These are phyloP conservation scores for Bufo bufo DNA, from an alignment of 2,113 vertebrate species.

Conservation along the genomic window DNA sequence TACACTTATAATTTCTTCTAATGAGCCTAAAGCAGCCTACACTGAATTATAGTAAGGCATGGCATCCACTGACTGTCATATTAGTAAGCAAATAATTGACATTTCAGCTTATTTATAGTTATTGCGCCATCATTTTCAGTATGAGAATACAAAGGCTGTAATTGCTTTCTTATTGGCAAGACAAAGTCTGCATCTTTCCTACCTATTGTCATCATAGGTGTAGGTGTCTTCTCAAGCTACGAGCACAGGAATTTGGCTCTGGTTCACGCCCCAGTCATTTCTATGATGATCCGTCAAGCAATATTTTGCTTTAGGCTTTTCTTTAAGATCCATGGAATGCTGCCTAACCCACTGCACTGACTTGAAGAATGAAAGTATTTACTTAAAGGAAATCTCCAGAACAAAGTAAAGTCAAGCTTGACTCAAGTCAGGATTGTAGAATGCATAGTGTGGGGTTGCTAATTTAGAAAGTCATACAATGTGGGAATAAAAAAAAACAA, in stretches of 20 bases:
- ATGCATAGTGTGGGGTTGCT: no score
- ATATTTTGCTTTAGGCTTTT: neutral
- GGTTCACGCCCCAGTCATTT: neutral
- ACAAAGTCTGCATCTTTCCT: conserved; percentile 9
- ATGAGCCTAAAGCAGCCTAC: no score
- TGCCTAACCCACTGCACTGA: neutral
- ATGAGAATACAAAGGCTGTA: neutral
- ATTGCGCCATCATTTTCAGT: neutral
- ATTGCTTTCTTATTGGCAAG: conserved; percentile 7
- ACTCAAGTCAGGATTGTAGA: no score
- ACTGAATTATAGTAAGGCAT: neutral
- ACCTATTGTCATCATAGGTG: neutral
- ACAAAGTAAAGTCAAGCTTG: no score
- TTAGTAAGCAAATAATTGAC: neutral
- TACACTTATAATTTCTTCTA: no score
- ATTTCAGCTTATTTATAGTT: neutral
- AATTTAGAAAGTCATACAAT: no score
- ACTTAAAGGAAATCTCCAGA: neutral
- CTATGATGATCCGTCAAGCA: neutral
- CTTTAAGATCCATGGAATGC: conserved; percentile 18
- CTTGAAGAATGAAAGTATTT: neutral
- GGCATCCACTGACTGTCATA: neutral
- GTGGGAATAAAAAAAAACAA: no score
- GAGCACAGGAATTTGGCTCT: neutral
- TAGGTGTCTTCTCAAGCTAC: neutral